Percentiles rank a stretch among this genome's conserved stretches.
Conservation (phyloP, 2,797 vertebrate genomes). For the Anas capensis region DNA sequence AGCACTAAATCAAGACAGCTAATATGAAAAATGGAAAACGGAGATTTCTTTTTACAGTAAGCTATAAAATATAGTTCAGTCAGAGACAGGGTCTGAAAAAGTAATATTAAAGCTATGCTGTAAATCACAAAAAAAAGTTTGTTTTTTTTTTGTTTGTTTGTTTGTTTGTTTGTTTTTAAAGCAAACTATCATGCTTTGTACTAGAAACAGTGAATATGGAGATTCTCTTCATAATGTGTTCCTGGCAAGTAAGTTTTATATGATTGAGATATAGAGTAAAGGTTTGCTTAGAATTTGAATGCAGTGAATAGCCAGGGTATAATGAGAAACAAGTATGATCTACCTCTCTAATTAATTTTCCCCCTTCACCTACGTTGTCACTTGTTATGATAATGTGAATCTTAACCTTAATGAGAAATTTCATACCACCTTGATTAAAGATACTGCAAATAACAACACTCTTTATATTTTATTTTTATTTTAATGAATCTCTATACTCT, state of each 20-base stretch:
- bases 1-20: slow-evolving; percentile 66
- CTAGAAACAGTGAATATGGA: neutral
- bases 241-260: neutral
- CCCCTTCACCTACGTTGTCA: neutral
- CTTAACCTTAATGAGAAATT: slow-evolving; percentile 33
- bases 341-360: slow-evolving; percentile 35
- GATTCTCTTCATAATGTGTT: neutral
- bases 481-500: neutral
- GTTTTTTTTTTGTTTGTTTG: too few relatives aligned
- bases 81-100: slow-evolving; percentile 37
- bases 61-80: slow-evolving; percentile 39
- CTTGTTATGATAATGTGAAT: slow-evolving; percentile 36
- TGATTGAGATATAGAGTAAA: neutral
- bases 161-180: neutral
- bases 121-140: neutral
- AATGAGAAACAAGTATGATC: slow-evolving; percentile 1
- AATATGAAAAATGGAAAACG: slow-evolving; percentile 55
- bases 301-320: neutral
- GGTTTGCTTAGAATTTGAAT: neutral
- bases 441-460: neutral
- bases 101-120: neutral
- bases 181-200: neutral
- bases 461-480: neutral
- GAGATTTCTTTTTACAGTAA: slow-evolving; percentile 60
- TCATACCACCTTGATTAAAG: slow-evolving; percentile 34